A percentile compares a stretch with the other conserved stretches of the same genome.
Conservation (phyloP, 2,113 vertebrate species). For the Corythornis cristatus region DNA sequence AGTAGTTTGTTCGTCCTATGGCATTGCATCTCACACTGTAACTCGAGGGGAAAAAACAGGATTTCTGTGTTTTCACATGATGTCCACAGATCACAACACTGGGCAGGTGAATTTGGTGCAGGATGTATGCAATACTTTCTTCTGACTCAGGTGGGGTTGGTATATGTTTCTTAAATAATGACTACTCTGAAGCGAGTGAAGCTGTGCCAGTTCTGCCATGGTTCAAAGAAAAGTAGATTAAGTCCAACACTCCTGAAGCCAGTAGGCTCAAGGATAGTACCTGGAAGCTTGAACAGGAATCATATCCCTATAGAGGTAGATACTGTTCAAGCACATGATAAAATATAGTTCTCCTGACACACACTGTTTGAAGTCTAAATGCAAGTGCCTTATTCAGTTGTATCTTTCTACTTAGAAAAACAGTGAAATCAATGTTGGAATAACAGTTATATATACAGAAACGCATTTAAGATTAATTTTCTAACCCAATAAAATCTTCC, state of each 20-base stretch:
- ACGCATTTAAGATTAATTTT: background rate
- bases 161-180: background rate
- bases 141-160: background rate
- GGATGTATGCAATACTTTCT: background rate
- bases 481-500: constrained; percentile 2
- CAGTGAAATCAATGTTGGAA: background rate
- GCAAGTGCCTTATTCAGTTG: background rate
- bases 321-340: background rate
- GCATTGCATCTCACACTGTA: background rate
- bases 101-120: background rate
- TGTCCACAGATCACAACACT: background rate
- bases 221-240: background rate
- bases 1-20: accelerated
- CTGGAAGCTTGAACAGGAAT: background rate
- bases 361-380: background rate
- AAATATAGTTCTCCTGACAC: background rate
- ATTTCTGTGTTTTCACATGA: background rate
- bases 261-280: background rate
- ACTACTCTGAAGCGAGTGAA: background rate
- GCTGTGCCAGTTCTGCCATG: accelerated
- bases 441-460: background rate
- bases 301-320: background rate
- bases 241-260: background rate
- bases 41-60: background rate
- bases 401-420: constrained; percentile 4